Conservation (phyloP, 2,797 vertebrate genomes). For the Bradypodion ventrale region DNA sequence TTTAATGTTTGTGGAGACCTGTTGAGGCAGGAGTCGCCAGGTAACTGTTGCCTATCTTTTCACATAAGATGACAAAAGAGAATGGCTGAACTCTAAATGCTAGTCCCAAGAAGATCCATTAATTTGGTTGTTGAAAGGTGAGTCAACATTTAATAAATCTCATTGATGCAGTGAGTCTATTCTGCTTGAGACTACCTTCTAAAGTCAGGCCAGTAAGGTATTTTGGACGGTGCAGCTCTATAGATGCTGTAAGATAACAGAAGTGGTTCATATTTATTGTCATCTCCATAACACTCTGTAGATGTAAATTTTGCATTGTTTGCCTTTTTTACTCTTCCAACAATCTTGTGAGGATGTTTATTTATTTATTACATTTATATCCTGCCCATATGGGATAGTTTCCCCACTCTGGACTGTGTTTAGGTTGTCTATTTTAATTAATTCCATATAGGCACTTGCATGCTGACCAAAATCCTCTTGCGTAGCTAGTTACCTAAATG, state of each 20-base stretch:
- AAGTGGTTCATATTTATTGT: background rate
- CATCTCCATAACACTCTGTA: background rate
- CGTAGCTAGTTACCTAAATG: too few species aligned
- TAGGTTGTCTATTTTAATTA: background rate
- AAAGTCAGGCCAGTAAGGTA: too few species aligned
- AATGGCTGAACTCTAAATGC: too few species aligned
- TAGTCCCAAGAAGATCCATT: too few species aligned
- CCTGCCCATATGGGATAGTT: too few species aligned
- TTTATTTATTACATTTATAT: too few species aligned
- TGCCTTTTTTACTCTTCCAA: background rate
- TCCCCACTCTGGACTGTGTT: too few species aligned
- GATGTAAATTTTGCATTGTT: background rate
- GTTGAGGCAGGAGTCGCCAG: background rate
- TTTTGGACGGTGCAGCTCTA: background rate
- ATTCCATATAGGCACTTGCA: background rate
- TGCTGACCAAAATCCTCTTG: too few species aligned
- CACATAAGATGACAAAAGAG: background rate
- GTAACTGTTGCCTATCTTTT: conserved; percentile 14
- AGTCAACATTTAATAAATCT: too few species aligned
- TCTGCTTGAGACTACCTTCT: too few species aligned
- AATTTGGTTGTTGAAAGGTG: too few species aligned
- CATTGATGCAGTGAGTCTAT: background rate
- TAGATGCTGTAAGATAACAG: background rate
- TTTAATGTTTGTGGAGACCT: conserved; percentile 8
- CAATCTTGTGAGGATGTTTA: background rate